Percentiles rank a stretch among this genome's conserved stretches.
These are phyloP conservation scores for Sminthopsis crassicaudata DNA, from an alignment of 2,113 vertebrate species.

Conservation along the genomic window DNA sequence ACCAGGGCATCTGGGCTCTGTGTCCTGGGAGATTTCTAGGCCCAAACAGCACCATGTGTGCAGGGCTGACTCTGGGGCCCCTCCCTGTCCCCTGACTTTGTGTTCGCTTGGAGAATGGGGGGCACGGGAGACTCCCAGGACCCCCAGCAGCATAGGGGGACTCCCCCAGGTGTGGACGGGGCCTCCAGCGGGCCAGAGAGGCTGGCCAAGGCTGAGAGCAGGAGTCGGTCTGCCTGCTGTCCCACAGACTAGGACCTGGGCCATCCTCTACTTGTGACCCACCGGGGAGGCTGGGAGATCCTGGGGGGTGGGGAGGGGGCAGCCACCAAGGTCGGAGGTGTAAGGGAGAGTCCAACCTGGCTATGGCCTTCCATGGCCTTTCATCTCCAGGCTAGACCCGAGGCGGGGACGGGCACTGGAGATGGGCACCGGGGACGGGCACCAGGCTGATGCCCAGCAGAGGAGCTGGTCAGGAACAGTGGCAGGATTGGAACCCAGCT, in stretches of 20 bases:
- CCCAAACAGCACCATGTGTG: no score
- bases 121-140: no score
- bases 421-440: background rate
- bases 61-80: no score
- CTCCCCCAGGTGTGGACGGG: background rate
- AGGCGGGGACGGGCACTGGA: no score
- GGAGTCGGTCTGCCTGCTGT: background rate
- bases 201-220: no score
- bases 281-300: rapidly evolving
- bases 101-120: background rate
- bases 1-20: background rate
- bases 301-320: no score
- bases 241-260: no score
- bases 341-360: background rate
- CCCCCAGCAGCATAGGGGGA: no score
- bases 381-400: background rate
- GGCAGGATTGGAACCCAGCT: background rate
- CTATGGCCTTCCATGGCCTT: no score
- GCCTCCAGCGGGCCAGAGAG: background rate
- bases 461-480: background rate
- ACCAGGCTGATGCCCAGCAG: background rate
- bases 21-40: background rate
- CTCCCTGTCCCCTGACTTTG: background rate
- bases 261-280: background rate
- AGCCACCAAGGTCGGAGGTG: background rate